Evolutionary conservation across 2,797 vertebrate species (phyloP).

Genomic region (Poeciliopsis presidionis): DNA sequence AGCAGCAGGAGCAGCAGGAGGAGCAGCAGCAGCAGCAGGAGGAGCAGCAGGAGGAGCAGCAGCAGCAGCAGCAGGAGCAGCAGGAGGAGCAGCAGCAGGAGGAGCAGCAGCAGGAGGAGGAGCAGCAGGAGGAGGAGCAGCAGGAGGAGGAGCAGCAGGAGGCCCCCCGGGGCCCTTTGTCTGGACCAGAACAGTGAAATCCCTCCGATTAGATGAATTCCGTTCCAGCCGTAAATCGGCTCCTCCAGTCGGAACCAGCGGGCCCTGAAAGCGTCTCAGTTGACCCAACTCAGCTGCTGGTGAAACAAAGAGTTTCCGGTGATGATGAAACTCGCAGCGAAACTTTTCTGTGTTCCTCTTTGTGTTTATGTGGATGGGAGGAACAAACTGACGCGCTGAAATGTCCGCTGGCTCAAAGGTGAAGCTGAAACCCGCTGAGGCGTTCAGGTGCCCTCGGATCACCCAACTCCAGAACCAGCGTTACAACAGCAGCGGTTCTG

Average conservation of each 20-base stretch:
- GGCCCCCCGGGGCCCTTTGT: constrained; percentile 46
- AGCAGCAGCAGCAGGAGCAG: not conserved
- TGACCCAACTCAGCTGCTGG: not conserved
- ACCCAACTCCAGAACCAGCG: not conserved
- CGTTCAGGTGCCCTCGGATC: not conserved
- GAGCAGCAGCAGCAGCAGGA: no score
- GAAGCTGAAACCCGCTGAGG: no score
- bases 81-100: not conserved
- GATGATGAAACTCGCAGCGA: not conserved
- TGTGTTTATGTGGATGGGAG: no score
- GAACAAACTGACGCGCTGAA: not conserved
- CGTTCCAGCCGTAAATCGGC: not conserved
- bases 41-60: no score
- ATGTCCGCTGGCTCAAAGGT: not conserved
- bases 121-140: not conserved
- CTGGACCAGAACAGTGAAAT: constrained; percentile 6
- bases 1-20: no score
- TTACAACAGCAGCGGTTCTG: not conserved
- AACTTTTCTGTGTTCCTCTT: constrained; percentile 6
- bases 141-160: not conserved
- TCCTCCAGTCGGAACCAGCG: not conserved
- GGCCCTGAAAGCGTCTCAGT: not conserved
- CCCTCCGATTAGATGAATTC: not conserved
- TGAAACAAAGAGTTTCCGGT: not conserved
- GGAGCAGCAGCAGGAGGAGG: no score